phyloP scores from a whole-genome alignment of 2,888 invertebrate species.

The Limnephilus rhombicus region DNA sequence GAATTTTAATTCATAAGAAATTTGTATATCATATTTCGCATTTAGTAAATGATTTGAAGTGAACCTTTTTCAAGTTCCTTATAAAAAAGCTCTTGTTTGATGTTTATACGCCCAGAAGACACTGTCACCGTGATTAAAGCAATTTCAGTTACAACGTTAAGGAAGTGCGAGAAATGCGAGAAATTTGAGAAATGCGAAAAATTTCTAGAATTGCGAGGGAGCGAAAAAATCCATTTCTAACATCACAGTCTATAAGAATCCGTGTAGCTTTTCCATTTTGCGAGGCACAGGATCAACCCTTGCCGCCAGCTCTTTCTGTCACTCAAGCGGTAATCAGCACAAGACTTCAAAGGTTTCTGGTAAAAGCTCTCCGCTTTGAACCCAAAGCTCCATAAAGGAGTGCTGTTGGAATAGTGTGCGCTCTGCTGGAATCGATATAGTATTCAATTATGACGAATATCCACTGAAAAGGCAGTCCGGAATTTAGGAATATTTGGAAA shows the following conservation, averaged over 20 bases:
- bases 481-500: not conserved
- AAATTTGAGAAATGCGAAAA: not conserved
- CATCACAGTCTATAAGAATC: not conserved
- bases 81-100: not conserved
- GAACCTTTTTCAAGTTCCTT: not conserved
- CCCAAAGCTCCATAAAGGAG: constrained; percentile 43
- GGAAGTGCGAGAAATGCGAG: not conserved
- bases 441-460: constrained; percentile 29
- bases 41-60: not conserved
- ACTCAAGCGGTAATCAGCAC: constrained; percentile 56
- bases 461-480: not conserved
- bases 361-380: constrained; percentile 52
- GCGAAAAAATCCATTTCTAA: not conserved
- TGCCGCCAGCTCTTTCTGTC: constrained; percentile 28
- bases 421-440: constrained; percentile 14
- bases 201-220: not conserved
- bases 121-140: not conserved
- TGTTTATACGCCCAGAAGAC: not conserved
- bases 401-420: not conserved
- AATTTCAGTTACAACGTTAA: not conserved
- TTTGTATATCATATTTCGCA: not conserved
- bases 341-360: constrained; percentile 53
- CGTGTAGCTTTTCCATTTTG: not conserved
- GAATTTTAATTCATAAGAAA: no score
- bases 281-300: not conserved